Percentiles rank a stretch among this genome's conserved stretches.
These are phyloP conservation scores for Physocephala rufipes DNA, from an alignment of 2,888 invertebrate species.

Conservation along the genomic window DNA sequence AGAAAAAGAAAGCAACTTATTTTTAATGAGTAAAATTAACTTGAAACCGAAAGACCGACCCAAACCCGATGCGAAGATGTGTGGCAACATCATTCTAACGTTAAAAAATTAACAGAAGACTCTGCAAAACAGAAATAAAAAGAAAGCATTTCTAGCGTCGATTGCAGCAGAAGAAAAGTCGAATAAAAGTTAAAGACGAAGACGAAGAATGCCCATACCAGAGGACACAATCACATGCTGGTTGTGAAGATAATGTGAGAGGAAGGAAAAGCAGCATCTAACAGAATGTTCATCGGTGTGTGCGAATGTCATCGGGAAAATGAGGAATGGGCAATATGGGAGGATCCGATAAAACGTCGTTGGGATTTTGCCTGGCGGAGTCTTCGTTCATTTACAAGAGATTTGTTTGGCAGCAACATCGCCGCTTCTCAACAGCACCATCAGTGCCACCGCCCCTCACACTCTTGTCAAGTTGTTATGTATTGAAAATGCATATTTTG, in stretches of 20 bases:
- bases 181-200: constrained; percentile 20
- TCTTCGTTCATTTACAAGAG: neutral
- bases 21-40: constrained; percentile 45
- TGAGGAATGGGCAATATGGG: neutral
- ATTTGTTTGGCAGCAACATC: too few relatives aligned
- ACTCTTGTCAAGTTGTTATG: neutral
- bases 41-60: constrained; percentile 27
- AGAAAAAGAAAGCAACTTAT: constrained; percentile 26
- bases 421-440: neutral
- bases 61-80: constrained; percentile 7
- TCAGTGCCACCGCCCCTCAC: neutral
- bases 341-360: neutral
- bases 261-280: neutral
- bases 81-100: constrained; percentile 15
- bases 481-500: constrained; percentile 13
- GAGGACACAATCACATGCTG: neutral
- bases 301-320: neutral
- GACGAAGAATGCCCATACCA: neutral
- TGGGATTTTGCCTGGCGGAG: neutral
- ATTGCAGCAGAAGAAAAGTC: neutral
- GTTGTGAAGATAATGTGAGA: neutral
- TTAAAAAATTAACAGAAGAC: neutral
- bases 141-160: neutral
- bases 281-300: neutral
- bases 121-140: neutral